Evolutionary conservation across 2,797 vertebrate genomes (phyloP), one percentile per base, ranked within the genome.

Genomic region (Setipinna tenuifilis): DNA sequence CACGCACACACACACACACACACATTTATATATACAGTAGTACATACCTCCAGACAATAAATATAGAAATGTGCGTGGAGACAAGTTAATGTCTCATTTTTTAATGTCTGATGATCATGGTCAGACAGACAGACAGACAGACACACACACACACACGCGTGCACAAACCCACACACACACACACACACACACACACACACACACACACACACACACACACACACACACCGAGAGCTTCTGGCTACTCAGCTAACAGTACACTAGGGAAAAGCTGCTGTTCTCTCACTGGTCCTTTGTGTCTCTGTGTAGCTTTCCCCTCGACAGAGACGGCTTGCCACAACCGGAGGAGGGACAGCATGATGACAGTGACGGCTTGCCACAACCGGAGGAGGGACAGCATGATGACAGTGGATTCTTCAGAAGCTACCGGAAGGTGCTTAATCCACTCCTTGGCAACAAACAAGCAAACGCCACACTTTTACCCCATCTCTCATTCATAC

Each of bases 381-480:
- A 10, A 5, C 25, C 14, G 65, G 65, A 35, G 65, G 25, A 71
- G 14, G 14, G 28, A 54, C 50, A 75, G 3, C 5, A 16, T 41
- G 23, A 25, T 28, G 25, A 31, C 35, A 14, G 65, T 31, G 28
- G 28, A 5, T 2, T 28, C 68, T 35, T 0, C 31, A 28, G 28
- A 28, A 75, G 31, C 68, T 41, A 16, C 31, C 68, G 28, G 28
- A 35, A 75, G 68, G 28, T 41, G 85, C 68, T 89, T 92, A 93
- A 94, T 93, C 89, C 71, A n/a, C n/a, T n/a, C 84, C 89, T 87
- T 87, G 90, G 88, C 90, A 14, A 75, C 88, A 93, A 88, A 90
- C 91, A 88, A 90, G 89, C 88, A 21, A 90, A 91, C 93, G 90
- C 90, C 85, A 75, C 83, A 83, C 88, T 93, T 86, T 85, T 90